Base-by-base conservation (phyloP, 2,797 vertebrate species). In the Sebastes kiyomatsui region DNA sequence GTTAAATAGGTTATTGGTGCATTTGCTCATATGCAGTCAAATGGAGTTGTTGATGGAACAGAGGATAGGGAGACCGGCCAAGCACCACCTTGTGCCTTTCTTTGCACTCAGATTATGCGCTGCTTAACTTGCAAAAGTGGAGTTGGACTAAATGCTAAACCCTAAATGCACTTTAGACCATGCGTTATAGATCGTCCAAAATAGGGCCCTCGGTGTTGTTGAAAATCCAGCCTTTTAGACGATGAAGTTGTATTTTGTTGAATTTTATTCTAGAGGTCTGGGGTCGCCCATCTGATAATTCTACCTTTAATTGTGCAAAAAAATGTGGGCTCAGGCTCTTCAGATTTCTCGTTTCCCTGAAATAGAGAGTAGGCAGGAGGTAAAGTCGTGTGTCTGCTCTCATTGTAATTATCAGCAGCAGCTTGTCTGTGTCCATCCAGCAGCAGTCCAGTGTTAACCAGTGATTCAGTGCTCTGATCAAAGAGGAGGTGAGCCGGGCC, bases 401-500 rank as follows among this genome's bases (percentile, higher is more conserved):
- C 66, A 18, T 28, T 66, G 33, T 67, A 59, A 67, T 42, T 25
- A 67, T 58, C 61, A 71, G 74, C 72, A 72, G 74, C n/a, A 38
- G 54, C 27, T 10, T 33, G n/a, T 49, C 22, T 23, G 32, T 20
- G 60, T 28, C 32, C 20, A 2, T 70, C 32, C 67, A 72, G 49
- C 67, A 67, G 33, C 32, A 56, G 68, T 33, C 67, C 27, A 32
- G 35, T 20, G 28, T 27, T 75, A 74, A 58, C 52, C 28, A 65
- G 66, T 65, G 67, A 70, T 58, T 76, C 62, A 20, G 14, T 20
- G 33, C 46, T 77, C 20, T 46, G 73, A 75, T 75, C 42, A 72
- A 42, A 83, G 30, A 65, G 56, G 49, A 72, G 77, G 67, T 75
- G 74, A 78, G 77, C 6, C 1, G 9, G 30, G 10, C 46, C 10